Evolutionary conservation across 2,888 invertebrate genomes (phyloP), one percentile per base, ranked within the genome.

Genomic region (Athetis lepigone): DNA sequence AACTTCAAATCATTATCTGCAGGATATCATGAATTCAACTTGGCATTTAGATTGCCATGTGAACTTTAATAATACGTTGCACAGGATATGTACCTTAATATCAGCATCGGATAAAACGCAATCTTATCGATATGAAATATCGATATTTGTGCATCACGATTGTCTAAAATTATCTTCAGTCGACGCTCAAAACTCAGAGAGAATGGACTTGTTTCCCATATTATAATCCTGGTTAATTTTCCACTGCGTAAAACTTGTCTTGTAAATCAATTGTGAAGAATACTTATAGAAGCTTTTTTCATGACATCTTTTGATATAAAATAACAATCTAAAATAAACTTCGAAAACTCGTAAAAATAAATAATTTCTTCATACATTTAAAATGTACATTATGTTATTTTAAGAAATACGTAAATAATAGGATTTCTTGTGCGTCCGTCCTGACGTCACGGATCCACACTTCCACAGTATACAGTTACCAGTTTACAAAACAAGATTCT

Each of bases 141-240:
- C 88, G 88, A 86, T 73, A 77, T 60, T 36, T 19, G 47, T 62
- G 52, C 90, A 84, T 70, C 89, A 79, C 90, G 49, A 88, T 80
- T 51, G 70, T 83, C 85, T 86, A 89, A 88, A 88, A 85, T 86
- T 87, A 90, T 77, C 72, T 63, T 81, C 88, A 92, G 91, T 92
- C 80, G 74, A 56, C 75, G 75, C 66, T 71, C 61, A 77, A 80
- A 78, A 71, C 79, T 81, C 70, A 45, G 59, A 62, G 70, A 64
- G 85, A 71, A 66, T 75, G 73, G 79, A 83, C 85, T 77, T 79
- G 65, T 75, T 76, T 64, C 40, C 25, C 18, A 51, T 54, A 18
- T 16, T 43, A 21, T n/a, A 16, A 56, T 46, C 18, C 49, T 33
- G n/a, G 29, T 62, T 68, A 54, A 64, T 60, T 67, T 64, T 63